Conservation (phyloP, 2,888 invertebrate genomes). For the Drosophila mulleri region DNA sequence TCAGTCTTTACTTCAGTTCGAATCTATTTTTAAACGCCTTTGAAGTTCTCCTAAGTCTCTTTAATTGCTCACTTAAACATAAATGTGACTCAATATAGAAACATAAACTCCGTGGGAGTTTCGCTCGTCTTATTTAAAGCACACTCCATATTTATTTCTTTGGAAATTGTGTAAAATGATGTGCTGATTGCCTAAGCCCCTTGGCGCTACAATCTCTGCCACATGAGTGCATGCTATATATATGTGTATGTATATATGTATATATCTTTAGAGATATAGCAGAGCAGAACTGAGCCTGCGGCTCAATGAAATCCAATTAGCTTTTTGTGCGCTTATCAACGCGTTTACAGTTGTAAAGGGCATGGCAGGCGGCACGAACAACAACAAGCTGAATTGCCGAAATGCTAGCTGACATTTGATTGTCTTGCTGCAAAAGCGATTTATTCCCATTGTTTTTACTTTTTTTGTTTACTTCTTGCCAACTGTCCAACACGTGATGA, state of each 20-base stretch:
- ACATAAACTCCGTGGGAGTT: neutral
- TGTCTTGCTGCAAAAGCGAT: conserved; percentile 56
- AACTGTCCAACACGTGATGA: conserved; percentile 65
- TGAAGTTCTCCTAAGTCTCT: neutral
- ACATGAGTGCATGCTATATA: conserved; percentile 20
- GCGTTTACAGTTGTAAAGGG: conserved; percentile 49
- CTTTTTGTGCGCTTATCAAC: conserved; percentile 69
- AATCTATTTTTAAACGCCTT: neutral
- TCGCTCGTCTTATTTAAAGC: neutral
- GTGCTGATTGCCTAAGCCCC: conserved; percentile 10
- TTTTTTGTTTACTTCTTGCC: conserved; percentile 14
- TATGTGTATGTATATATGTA: neutral
- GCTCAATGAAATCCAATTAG: conserved; percentile 75
- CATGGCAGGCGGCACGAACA: neutral
- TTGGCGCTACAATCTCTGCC: conserved; percentile 26
- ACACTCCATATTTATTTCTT: conserved; percentile 3
- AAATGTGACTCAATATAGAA: neutral
- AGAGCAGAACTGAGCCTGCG: conserved; percentile 10
- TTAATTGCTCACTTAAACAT: neutral
- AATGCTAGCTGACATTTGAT: conserved; percentile 72
- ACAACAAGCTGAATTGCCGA: conserved; percentile 56
- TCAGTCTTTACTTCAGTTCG: neutral
- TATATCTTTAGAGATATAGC: neutral
- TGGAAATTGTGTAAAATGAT: conserved; percentile 3
- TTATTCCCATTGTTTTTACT: conserved; percentile 28